Conservation (phyloP, 2,797 vertebrate genomes). For the Peromyscus melanophrys region DNA sequence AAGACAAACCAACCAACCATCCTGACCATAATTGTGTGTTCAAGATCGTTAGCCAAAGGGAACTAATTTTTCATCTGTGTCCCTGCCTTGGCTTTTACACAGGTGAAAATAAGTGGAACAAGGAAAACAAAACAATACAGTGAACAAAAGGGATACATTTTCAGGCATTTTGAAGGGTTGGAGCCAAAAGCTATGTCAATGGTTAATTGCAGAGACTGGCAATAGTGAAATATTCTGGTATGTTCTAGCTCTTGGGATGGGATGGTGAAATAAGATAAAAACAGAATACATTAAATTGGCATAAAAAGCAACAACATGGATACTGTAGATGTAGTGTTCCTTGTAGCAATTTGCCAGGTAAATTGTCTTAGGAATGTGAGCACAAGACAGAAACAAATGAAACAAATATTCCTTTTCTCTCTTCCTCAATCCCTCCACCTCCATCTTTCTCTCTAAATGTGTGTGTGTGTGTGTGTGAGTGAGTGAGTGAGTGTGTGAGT, state of each 20-base stretch:
- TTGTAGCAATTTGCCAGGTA: slow-evolving; percentile 78
- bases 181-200: slow-evolving; percentile 65
- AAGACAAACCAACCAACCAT: neutral
- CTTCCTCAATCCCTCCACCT: neutral
- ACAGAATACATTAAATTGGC: slow-evolving; percentile 39
- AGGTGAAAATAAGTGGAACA: slow-evolving; percentile 77
- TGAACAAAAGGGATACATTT: slow-evolving; percentile 85
- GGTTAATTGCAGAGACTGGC: slow-evolving; percentile 78
- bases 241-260: neutral
- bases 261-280: slow-evolving; percentile 60
- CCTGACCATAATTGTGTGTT: slow-evolving; percentile 44
- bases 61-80: neutral
- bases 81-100: slow-evolving; percentile 66
- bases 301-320: slow-evolving; percentile 76
- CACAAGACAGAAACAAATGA: slow-evolving; percentile 62
- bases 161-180: slow-evolving; percentile 64
- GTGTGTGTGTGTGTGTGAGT: neutral
- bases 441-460: neutral
- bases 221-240: slow-evolving; percentile 65
- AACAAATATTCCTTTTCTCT: neutral
- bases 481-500: too few relatives aligned
- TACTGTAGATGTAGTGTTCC: slow-evolving; percentile 78
- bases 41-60: slow-evolving; percentile 60
- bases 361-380: slow-evolving; percentile 69
- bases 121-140: slow-evolving; percentile 77